phyloP scores from a whole-genome alignment of 2,888 invertebrate species.

The Frankliniella fusca region DNA sequence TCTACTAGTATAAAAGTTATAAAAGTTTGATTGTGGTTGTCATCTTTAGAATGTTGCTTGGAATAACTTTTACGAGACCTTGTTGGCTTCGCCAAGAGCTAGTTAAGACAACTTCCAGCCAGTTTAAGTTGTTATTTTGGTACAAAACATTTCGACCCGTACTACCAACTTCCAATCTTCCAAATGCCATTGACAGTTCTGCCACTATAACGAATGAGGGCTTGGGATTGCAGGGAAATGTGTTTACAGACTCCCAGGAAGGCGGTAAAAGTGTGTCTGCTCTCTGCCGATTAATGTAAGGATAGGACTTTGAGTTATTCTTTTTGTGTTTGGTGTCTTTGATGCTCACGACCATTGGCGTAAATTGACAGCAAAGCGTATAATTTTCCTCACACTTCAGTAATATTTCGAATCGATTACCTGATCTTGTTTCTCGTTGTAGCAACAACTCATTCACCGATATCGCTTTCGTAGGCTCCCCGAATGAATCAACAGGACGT shows the following conservation, averaged over 20 bases:
- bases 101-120: no score
- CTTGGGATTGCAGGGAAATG: background rate
- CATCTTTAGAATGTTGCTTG: no score
- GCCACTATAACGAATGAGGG: background rate
- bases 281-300: conserved; percentile 5
- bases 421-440: background rate
- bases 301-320: background rate
- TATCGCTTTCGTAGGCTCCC: conserved; percentile 16
- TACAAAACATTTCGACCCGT: no score
- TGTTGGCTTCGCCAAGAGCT: no score
- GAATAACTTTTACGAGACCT: no score
- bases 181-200: background rate
- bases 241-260: background rate
- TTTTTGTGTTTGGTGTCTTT: background rate
- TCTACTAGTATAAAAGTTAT: no score
- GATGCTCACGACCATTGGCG: background rate
- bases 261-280: conserved; percentile 24
- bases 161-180: background rate
- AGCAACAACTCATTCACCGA: background rate
- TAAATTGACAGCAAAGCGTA: background rate
- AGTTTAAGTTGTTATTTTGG: no score
- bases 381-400: background rate
- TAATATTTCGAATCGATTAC: background rate
- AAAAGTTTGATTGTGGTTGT: no score
- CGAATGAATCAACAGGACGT: background rate